A percentile compares a stretch with the other conserved stretches of the same genome.
These are phyloP conservation scores for Cottus gobio DNA, from an alignment of 2,113 vertebrate species.

Conservation along the genomic window DNA sequence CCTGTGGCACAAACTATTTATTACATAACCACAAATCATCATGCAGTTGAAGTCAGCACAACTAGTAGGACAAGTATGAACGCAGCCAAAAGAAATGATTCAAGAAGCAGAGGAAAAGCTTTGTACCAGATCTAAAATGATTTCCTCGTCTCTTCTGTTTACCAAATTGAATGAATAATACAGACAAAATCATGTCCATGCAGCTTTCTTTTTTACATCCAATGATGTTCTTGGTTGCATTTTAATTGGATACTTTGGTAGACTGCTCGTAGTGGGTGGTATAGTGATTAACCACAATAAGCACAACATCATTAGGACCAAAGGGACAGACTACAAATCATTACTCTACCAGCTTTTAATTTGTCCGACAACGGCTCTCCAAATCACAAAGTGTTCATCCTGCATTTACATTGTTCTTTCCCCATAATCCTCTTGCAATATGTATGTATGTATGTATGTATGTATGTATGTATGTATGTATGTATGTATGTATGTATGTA, in stretches of 20 bases:
- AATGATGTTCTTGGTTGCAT: neutral
- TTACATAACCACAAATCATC: constrained; percentile 49
- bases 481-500: too few species aligned
- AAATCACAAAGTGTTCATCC: neutral
- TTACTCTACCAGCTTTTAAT: constrained; percentile 25
- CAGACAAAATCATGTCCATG: neutral
- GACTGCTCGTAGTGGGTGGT: constrained; percentile 29
- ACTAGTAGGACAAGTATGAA: neutral
- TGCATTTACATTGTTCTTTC: constrained; percentile 9
- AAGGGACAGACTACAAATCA: constrained; percentile 46
- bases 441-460: too few species aligned
- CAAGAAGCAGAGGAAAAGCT: neutral
- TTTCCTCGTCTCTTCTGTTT: neutral
- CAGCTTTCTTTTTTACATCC: neutral
- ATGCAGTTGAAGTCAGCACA: constrained; percentile 11
- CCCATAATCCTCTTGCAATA: neutral
- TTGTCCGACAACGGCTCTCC: neutral
- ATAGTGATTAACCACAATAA: constrained; percentile 55
- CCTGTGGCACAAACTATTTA: constrained; percentile 39
- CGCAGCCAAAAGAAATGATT: neutral
- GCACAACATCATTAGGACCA: constrained; percentile 26
- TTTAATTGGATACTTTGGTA: constrained; percentile 35
- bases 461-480: too few species aligned
- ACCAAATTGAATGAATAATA: neutral
- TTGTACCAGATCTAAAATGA: neutral